A percentile compares a stretch with the other conserved stretches of the same genome.
These are phyloP conservation scores for Himalopsyche phryganea DNA, from an alignment of 1,140 invertebrate genomes.

Conservation along the genomic window DNA sequence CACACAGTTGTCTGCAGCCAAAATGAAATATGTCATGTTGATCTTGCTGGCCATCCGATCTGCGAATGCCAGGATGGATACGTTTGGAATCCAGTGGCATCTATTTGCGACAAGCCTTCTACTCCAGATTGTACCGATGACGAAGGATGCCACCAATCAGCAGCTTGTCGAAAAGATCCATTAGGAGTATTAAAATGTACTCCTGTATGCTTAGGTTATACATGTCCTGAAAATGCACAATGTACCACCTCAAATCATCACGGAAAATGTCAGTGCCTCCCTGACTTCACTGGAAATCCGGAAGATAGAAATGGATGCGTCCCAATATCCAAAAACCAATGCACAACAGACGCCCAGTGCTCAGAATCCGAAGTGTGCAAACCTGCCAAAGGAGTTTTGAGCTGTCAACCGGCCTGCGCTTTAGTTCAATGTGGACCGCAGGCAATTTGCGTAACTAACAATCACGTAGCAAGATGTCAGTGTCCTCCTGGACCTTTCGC, in stretches of 20 bases:
- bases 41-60: slow-evolving; percentile 61
- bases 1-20: slow-evolving; percentile 72
- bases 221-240: slow-evolving; percentile 76
- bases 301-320: slow-evolving; percentile 83
- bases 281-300: slow-evolving; percentile 81
- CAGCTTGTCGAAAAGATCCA: slow-evolving; percentile 75
- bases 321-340: slow-evolving; percentile 66
- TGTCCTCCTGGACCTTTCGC: slow-evolving; percentile 80
- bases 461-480: slow-evolving; percentile 83
- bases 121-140: slow-evolving; percentile 75
- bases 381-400: slow-evolving; percentile 45
- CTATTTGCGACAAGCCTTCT: slow-evolving; percentile 77
- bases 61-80: slow-evolving; percentile 75
- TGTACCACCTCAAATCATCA: slow-evolving; percentile 72
- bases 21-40: slow-evolving; percentile 74
- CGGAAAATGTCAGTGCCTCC: slow-evolving; percentile 73
- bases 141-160: slow-evolving; percentile 64
- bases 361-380: slow-evolving; percentile 73
- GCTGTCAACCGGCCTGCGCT: slow-evolving; percentile 74
- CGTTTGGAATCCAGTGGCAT: slow-evolving; percentile 78
- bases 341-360: slow-evolving; percentile 76
- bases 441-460: slow-evolving; percentile 80
- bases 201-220: slow-evolving; percentile 72
- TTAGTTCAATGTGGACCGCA: slow-evolving; percentile 75
- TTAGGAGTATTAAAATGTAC: slow-evolving; percentile 80